These are phyloP conservation scores for Apodemus speciosus DNA, from an alignment of 2,113 vertebrate species.

Conservation along the genomic window DNA sequence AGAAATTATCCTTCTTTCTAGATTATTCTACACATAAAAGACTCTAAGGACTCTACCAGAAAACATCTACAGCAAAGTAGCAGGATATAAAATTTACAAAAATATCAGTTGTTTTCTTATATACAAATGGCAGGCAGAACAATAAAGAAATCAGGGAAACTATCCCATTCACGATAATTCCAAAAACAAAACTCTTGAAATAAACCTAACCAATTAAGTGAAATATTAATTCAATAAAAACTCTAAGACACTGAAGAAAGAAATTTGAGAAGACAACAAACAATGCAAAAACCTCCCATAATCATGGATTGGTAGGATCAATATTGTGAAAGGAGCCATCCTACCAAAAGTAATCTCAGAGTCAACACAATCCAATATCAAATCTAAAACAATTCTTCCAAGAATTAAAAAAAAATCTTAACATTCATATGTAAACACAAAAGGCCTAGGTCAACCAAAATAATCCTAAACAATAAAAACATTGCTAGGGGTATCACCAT, in stretches of 20 bases:
- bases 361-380: background rate
- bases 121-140: background rate
- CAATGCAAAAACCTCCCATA: background rate
- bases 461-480: background rate
- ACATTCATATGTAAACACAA: background rate
- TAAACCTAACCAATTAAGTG: background rate
- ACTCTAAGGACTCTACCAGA: background rate
- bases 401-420: background rate
- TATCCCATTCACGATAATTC: background rate
- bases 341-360: background rate
- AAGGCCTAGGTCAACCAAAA: background rate
- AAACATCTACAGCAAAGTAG: background rate
- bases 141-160: background rate
- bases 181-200: background rate
- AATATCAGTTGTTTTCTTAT: background rate
- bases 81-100: background rate
- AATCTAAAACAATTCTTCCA: background rate
- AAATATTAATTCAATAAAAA: background rate
- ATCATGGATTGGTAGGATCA: background rate
- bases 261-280: background rate
- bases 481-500: background rate
- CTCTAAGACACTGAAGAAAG: background rate
- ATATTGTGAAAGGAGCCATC: background rate
- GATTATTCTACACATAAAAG: background rate
- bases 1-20: background rate